These are phyloP conservation scores for Clitarchus hookeri DNA, from an alignment of 2,888 invertebrate species.

Conservation along the genomic window DNA sequence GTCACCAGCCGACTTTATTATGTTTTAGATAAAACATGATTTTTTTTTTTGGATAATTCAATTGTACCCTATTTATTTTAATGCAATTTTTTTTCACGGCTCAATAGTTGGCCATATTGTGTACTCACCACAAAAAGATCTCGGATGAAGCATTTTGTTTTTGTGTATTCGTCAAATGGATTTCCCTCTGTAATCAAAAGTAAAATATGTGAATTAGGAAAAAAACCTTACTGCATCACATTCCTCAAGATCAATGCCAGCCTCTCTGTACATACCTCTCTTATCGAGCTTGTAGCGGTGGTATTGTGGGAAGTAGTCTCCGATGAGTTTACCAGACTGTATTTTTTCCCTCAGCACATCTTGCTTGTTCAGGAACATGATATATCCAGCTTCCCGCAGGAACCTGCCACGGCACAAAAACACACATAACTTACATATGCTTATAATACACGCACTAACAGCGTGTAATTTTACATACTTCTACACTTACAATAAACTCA, in stretches of 20 bases:
- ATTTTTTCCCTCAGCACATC: slow-evolving; percentile 75
- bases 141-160: slow-evolving; percentile 69
- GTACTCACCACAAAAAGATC: slow-evolving; percentile 65
- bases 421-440: no score
- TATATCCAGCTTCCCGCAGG: slow-evolving; percentile 73
- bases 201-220: neutral
- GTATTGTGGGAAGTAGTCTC: slow-evolving; percentile 70
- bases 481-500: no score
- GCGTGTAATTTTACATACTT: no score
- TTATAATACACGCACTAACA: no score
- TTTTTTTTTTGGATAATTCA: no score
- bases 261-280: slow-evolving; percentile 48
- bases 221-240: neutral
- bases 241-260: neutral
- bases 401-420: slow-evolving; percentile 60
- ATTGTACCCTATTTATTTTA: no score
- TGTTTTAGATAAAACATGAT: no score
- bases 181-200: slow-evolving; percentile 50
- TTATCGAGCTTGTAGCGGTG: slow-evolving; percentile 57
- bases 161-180: slow-evolving; percentile 65
- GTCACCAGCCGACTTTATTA: no score
- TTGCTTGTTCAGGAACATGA: slow-evolving; percentile 83
- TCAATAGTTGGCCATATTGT: neutral
- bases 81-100: no score
- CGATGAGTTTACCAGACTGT: slow-evolving; percentile 65